Base-by-base conservation (phyloP, 2,888 invertebrate species). In the Esperia sulphurella region DNA sequence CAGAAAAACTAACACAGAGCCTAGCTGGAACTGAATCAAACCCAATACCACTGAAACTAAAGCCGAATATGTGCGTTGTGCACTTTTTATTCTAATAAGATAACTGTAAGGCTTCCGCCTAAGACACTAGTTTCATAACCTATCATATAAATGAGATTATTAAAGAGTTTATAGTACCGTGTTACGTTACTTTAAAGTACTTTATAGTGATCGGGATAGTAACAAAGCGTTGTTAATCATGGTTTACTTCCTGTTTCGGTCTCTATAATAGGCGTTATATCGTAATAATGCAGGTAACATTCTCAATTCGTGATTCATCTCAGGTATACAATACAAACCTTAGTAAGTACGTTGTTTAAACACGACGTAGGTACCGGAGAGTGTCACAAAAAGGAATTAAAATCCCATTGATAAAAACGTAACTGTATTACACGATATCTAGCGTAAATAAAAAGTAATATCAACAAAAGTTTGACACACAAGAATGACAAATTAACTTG, bases 401-500 rank as follows among this genome's bases (percentile, higher is more conserved):
- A 68, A 69, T 77, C 57, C 70, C 76, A 82, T 82, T 83, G 70
- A 84, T 69, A 66, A 80, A 74, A 71, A 52, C 59, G 49, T 54
- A 62, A 63, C 67, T 62, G 59, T 63, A 69, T 54, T 58, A 61
- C 57, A 72, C 59, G 61, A 63, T 70, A 77, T 70, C 71, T 77
- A 68, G 60, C 60, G 65, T 67, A 65, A 71, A 45, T 71, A 66
- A 70, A 63, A 75, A 69, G 71, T 73, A 79, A 75, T 79, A 87
- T 79, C 85, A 88, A 88, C 85, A 86, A 85, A 75, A 85, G 75
- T 84, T 84, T 86, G 86, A 83, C 79, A 83, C 65, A 67, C 61
- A 58, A 71, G 64, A 57, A 63, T 75, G 71, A 70, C 68, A 68
- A 78, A 75, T 65, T 73, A 13, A 13, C 13, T 30, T 45, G 45